A percentile compares a stretch with the other conserved stretches of the same genome.
Conservation (phyloP, 1,140 invertebrate species). For the Apis laboriosa region DNA sequence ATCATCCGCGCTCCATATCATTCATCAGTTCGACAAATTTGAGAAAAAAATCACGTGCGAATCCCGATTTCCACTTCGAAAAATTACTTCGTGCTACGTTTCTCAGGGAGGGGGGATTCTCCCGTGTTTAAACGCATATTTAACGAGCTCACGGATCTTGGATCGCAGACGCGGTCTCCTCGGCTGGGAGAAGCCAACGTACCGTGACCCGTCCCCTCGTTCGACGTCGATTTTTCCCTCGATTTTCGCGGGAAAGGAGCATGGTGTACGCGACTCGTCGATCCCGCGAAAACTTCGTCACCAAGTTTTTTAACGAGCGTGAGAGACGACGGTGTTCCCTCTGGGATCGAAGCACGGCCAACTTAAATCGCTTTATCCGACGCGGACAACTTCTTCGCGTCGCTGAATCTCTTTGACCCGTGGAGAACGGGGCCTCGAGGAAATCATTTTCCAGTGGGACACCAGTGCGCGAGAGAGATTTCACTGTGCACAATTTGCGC, state of each 20-base stretch:
- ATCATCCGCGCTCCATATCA: too few relatives aligned
- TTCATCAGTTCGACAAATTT: too few relatives aligned
- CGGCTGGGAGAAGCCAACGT: background rate
- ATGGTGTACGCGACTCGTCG: background rate
- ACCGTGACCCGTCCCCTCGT: background rate
- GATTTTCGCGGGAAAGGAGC: background rate
- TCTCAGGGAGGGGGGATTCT: background rate
- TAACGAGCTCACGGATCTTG: background rate
- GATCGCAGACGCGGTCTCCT: background rate
- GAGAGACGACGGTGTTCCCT: conserved; percentile 3
- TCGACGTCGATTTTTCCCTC: background rate
- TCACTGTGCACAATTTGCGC: background rate
- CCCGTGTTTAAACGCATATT: background rate
- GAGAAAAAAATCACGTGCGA: too few relatives aligned
- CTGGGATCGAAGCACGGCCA: background rate
- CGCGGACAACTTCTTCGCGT: conserved; percentile 21
- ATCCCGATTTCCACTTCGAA: too few relatives aligned
- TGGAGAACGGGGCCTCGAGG: background rate
- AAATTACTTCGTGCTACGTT: background rate
- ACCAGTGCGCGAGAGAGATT: background rate
- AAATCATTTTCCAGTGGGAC: background rate
- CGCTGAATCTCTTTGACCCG: conserved; percentile 7
- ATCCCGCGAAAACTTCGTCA: conserved; percentile 5
- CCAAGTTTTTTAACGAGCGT: conserved; percentile 35
- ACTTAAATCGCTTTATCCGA: conserved; percentile 41